phyloP scores from a whole-genome alignment of 2,113 vertebrate genomes.

The Myotis lucifugus region DNA sequence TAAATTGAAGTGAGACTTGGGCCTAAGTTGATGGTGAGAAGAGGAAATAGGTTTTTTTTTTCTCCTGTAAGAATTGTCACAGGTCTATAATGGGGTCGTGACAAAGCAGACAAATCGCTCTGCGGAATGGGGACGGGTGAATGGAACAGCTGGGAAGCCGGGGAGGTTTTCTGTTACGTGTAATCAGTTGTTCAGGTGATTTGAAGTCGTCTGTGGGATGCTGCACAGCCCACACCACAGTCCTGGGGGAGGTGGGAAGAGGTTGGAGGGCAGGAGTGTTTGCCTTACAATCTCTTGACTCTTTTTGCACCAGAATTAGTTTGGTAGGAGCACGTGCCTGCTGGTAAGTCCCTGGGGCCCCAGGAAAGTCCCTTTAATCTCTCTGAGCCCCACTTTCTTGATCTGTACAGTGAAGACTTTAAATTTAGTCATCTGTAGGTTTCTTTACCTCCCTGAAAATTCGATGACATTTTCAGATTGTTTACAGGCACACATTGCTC shows the following conservation, averaged over 20 bases:
- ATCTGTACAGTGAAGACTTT: background rate
- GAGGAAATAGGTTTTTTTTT: conserved; percentile 30
- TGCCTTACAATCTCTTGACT: background rate
- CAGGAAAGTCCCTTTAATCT: background rate
- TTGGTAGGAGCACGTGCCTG: background rate
- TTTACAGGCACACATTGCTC: background rate
- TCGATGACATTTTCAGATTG: background rate
- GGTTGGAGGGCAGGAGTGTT: background rate
- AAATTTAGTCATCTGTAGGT: background rate
- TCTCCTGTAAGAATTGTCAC: conserved; percentile 42
- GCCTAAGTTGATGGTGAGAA: conserved; percentile 32
- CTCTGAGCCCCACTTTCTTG: background rate
- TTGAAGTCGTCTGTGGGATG: background rate
- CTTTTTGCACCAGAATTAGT: background rate
- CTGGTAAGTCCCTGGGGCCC: background rate
- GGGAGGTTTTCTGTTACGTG: background rate
- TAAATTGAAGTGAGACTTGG: conserved; percentile 42
- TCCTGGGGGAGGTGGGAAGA: background rate
- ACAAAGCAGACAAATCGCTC: background rate
- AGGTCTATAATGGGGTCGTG: background rate
- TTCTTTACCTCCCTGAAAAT: conserved; percentile 33
- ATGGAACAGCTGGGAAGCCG: background rate
- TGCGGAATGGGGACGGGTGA: background rate
- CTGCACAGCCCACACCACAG: background rate
- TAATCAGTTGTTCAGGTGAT: background rate